Percentiles rank a stretch among this genome's conserved stretches.
Conservation (phyloP, 1,140 invertebrate genomes). For the Nephila pilipes region DNA sequence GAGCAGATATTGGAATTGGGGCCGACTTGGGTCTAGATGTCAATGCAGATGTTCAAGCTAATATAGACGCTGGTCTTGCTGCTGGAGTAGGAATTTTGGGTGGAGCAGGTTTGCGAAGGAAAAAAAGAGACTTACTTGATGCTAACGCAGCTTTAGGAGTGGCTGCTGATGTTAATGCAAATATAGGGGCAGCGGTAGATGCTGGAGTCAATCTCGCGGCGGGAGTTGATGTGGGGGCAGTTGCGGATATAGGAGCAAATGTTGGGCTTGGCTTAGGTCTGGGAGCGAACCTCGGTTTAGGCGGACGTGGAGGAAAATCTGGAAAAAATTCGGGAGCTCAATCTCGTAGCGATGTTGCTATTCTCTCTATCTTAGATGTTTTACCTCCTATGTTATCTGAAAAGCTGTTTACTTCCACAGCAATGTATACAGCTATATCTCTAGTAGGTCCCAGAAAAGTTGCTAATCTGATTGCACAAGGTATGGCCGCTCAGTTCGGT, state of each 20-base stretch:
- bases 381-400: slow-evolving; percentile 40
- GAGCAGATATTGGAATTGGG: slow-evolving; percentile 6
- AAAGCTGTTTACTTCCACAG: slow-evolving; percentile 50
- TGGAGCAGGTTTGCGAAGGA: neutral
- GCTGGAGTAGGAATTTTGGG: neutral
- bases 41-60: slow-evolving; percentile 20
- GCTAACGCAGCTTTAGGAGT: slow-evolving; percentile 2
- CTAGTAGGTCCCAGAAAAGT: slow-evolving; percentile 45
- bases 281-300: slow-evolving; percentile 11
- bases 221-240: neutral
- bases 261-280: neutral
- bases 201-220: neutral
- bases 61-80: neutral
- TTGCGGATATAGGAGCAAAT: neutral
- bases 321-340: neutral
- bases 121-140: slow-evolving; percentile 14
- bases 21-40: slow-evolving; percentile 31
- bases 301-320: neutral
- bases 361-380: slow-evolving; percentile 37
- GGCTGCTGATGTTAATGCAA: slow-evolving; percentile 55
- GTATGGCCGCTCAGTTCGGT: slow-evolving; percentile 63
- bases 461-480: slow-evolving; percentile 46
- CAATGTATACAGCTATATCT: slow-evolving; percentile 50
- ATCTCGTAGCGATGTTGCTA: neutral
- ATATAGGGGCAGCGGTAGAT: neutral